phyloP scores from a whole-genome alignment of 2,888 invertebrate species.

The Heliconius ethilla region DNA sequence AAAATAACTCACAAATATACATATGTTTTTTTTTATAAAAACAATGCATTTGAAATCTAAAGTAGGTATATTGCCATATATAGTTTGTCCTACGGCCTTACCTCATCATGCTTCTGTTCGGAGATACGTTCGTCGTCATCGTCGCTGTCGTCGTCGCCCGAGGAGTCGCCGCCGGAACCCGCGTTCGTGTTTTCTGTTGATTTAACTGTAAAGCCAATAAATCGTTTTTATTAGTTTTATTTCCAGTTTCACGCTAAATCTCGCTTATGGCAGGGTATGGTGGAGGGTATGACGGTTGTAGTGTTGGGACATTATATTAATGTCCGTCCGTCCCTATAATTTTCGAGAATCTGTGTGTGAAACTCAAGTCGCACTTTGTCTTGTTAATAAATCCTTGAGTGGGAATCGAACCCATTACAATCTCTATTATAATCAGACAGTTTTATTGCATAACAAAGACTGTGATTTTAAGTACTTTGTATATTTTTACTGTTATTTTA shows the following conservation, averaged over 20 bases:
- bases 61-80: background rate
- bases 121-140: constrained; percentile 85
- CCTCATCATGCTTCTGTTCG: constrained; percentile 87
- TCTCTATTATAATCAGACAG: too few species aligned
- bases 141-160: constrained; percentile 88
- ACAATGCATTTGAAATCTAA: background rate
- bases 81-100: constrained; percentile 51
- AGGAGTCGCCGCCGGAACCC: constrained; percentile 84
- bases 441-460: too few species aligned
- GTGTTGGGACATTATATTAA: too few species aligned
- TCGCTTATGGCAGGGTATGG: too few species aligned
- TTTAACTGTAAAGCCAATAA: constrained; percentile 12
- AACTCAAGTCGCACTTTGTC: too few species aligned
- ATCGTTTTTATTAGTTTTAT: background rate
- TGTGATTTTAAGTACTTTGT: too few species aligned
- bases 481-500: too few species aligned
- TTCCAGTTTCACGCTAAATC: background rate
- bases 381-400: too few species aligned
- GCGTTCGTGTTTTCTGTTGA: constrained; percentile 47
- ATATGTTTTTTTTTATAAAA: background rate
- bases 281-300: too few species aligned
- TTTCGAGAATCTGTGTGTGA: too few species aligned
- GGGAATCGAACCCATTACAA: too few species aligned
- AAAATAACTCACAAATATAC: background rate
- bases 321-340: too few species aligned